These are phyloP conservation scores for Apamea sordens DNA, from an alignment of 2,888 invertebrate genomes.

Conservation along the genomic window DNA sequence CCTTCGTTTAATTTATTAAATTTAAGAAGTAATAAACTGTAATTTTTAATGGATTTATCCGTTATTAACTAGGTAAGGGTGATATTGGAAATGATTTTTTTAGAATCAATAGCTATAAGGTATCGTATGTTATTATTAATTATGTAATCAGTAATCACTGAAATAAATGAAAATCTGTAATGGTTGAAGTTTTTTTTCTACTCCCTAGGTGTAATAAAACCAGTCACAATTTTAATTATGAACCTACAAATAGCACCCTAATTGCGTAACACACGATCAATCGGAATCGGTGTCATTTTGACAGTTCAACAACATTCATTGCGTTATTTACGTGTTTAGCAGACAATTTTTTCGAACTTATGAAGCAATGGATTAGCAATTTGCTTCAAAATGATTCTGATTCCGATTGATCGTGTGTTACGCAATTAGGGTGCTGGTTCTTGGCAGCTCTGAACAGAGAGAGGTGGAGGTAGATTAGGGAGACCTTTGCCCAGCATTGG, in stretches of 20 bases:
- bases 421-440: too few relatives aligned
- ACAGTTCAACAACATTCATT: too few relatives aligned
- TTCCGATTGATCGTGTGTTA: too few relatives aligned
- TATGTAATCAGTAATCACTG: slow-evolving; percentile 90
- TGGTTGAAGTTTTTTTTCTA: slow-evolving; percentile 70
- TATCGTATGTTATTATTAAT: slow-evolving; percentile 89
- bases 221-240: not conserved
- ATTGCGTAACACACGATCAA: too few relatives aligned
- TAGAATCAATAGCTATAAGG: slow-evolving; percentile 89
- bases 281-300: too few relatives aligned
- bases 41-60: slow-evolving; percentile 88
- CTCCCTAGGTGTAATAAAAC: not conserved
- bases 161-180: slow-evolving; percentile 88
- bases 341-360: too few relatives aligned
- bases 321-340: too few relatives aligned
- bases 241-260: too few relatives aligned
- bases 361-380: too few relatives aligned
- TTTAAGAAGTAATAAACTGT: slow-evolving; percentile 76
- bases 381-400: too few relatives aligned
- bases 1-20: slow-evolving; percentile 66
- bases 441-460: not conserved
- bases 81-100: slow-evolving; percentile 91
- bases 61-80: slow-evolving; percentile 88
- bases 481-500: too few relatives aligned
- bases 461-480: too few relatives aligned